Conservation (phyloP, 2,113 vertebrate species). For the Protobothrops flavoviridis region DNA sequence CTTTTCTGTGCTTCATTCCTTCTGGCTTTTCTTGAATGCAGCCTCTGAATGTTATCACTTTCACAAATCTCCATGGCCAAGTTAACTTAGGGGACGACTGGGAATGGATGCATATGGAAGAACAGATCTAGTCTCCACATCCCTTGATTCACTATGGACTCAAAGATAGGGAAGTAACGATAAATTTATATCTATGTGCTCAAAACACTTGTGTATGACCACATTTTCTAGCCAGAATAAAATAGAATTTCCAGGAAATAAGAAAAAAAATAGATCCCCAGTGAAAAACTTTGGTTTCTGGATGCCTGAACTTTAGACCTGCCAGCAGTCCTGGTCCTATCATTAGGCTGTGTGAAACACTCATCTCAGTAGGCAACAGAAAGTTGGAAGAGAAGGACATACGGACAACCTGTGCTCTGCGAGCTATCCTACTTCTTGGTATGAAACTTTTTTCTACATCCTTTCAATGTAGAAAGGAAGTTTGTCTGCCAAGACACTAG, state of each 20-base stretch:
- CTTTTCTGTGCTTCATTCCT: neutral
- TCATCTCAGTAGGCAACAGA: neutral
- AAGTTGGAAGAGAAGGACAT: neutral
- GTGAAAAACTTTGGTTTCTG: neutral
- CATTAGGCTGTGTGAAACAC: neutral
- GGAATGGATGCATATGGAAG: neutral
- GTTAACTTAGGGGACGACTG: neutral
- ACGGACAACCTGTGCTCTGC: neutral
- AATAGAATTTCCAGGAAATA: neutral
- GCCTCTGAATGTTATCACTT: neutral
- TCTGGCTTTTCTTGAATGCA: neutral
- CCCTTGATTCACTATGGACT: neutral
- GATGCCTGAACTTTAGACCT: neutral
- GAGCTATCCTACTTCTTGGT: neutral
- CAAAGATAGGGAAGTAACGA: neutral
- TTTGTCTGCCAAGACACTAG: neutral
- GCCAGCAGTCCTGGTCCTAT: neutral
- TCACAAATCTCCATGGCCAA: neutral
- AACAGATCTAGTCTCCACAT: neutral
- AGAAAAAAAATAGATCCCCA: neutral
- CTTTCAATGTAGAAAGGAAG: neutral
- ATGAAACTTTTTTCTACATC: neutral
- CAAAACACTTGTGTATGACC: neutral
- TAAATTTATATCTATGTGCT: neutral
- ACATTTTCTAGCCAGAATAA: neutral